Base-by-base conservation (phyloP, 2,113 vertebrate genomes). In the Petroica traversi region DNA sequence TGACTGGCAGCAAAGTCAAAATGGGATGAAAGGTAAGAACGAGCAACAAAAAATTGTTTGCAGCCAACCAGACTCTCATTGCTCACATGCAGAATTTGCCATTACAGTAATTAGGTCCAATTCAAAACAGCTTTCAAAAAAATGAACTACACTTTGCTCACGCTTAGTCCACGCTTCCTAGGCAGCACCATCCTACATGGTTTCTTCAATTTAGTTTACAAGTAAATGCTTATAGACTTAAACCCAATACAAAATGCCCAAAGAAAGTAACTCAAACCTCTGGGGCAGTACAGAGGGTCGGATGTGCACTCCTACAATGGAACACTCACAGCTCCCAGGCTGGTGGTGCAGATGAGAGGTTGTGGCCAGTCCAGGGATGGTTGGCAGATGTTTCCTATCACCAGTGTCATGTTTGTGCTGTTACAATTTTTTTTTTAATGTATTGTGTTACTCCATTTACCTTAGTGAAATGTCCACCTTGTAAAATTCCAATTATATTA, bases 401-500 rank as follows among this genome's bases (percentile, higher is more conserved):
- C 52, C 58, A 31, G 64, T 26, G 23, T 94, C 77, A 66, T 86
- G 96, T 97, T 93, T 97, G 96, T 19, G 8, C 85, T 96, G 71
- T 41, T 88, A 96, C 59, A 95, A 92, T 96, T 94, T 93, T 94
- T 88, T 96, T 95, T 95, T 68, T 51, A 91, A 92, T 58, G 62
- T 93, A 98, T 97, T 98, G 92, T 96, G 91, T 98, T 97, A 98
- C 97, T 95, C 95, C 95, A 97, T 95, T 96, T 93, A 96, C 96
- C 96, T 97, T 92, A 41, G 80, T 77, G 89, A 97, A 94, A 34
- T 69, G 89, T 41, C 89, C 26, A 55, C 87, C 97, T 97, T 97
- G 97, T 98, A 98, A 98, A 98, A 97, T 92, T 96, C 85, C 95
- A 97, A 98, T 98, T 93, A 94, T 86, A 75, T 94, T 97, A 92